phyloP scores from a whole-genome alignment of 2,888 invertebrate species.

The Diarsia brunnea region DNA sequence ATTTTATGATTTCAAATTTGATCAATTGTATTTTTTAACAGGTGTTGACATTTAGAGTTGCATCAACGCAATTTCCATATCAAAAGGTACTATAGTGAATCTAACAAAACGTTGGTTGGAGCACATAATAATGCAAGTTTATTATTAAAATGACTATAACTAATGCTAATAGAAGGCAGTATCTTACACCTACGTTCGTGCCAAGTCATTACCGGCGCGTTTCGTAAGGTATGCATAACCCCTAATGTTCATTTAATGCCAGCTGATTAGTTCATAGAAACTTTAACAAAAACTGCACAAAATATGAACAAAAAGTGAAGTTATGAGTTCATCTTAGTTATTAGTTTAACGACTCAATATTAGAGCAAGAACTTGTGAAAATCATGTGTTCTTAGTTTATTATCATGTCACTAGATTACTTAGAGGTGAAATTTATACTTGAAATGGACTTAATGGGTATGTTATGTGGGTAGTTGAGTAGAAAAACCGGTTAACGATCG shows the following conservation, averaged over 20 bases:
- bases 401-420: constrained; percentile 49
- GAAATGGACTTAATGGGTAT: constrained; percentile 20
- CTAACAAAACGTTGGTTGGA: not conserved
- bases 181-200: constrained; percentile 44
- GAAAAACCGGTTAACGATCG: constrained; percentile 17
- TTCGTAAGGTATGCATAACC: constrained; percentile 59
- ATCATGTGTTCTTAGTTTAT: constrained; percentile 50
- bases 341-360: constrained; percentile 64
- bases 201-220: constrained; percentile 47
- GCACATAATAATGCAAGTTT: constrained; percentile 10
- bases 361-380: constrained; percentile 58
- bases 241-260: constrained; percentile 66
- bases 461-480: too few species aligned
- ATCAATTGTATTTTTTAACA: not conserved
- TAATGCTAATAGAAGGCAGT: constrained; percentile 28
- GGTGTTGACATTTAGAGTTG: not conserved
- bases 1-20: too few species aligned
- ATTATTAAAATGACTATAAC: constrained; percentile 22
- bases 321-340: constrained; percentile 61
- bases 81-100: not conserved
- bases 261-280: constrained; percentile 61
- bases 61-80: not conserved
- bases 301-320: constrained; percentile 47
- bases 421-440: constrained; percentile 37
- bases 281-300: constrained; percentile 56